Percentiles rank a stretch among this genome's conserved stretches.
These are phyloP conservation scores for Phrixothrix hirtus DNA, from an alignment of 2,888 invertebrate genomes.

Conservation along the genomic window DNA sequence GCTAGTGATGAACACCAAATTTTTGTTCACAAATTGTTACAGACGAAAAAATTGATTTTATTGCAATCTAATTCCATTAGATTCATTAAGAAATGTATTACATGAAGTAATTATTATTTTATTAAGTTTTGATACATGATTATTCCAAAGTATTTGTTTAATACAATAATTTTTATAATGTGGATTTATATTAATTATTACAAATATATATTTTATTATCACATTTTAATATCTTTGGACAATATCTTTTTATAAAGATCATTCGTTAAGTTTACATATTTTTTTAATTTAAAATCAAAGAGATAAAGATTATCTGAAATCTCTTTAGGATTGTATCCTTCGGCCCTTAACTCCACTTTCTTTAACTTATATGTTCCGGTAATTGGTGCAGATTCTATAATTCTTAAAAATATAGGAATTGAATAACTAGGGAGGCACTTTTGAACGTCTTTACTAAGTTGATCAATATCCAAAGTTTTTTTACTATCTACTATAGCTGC, in stretches of 20 bases:
- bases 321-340: conserved; percentile 77
- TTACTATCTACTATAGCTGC: conserved; percentile 75
- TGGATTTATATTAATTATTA: not conserved
- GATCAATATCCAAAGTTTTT: not conserved
- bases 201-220: not conserved
- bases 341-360: conserved; percentile 82
- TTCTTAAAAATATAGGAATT: conserved; percentile 83
- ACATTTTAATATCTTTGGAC: not conserved
- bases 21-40: too few relatives aligned
- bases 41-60: too few relatives aligned
- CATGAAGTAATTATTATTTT: too few relatives aligned
- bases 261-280: conserved; percentile 43
- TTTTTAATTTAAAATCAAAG: conserved; percentile 45
- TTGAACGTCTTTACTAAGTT: conserved; percentile 61
- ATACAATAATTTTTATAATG: too few relatives aligned
- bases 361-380: conserved; percentile 92
- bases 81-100: too few relatives aligned
- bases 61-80: too few relatives aligned
- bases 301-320: conserved; percentile 77
- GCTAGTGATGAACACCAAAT: too few relatives aligned
- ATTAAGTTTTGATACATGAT: too few relatives aligned
- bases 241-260: conserved; percentile 46
- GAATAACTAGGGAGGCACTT: conserved; percentile 82
- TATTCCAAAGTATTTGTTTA: too few relatives aligned
- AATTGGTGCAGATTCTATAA: conserved; percentile 75